Evolutionary conservation across 92 coral and sea anemone genomes (phyloP).

Genomic region (Zoanthus gigantus): DNA sequence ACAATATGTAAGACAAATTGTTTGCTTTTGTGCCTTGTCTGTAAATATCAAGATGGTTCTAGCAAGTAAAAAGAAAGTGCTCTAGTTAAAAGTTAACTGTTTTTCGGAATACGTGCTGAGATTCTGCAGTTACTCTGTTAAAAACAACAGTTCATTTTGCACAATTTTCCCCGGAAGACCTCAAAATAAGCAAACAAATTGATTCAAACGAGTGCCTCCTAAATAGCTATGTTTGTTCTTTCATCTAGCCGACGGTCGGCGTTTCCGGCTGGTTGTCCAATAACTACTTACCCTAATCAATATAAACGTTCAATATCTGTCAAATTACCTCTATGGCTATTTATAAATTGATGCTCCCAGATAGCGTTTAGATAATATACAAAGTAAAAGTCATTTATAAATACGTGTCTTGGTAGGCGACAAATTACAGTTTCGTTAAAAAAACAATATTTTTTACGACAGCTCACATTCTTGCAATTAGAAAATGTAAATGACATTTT

Average conservation of each 20-base stretch:
- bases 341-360: constrained; percentile 28
- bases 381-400: constrained; percentile 25
- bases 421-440: constrained; percentile 10
- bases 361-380: constrained; percentile 23
- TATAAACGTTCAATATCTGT: constrained; percentile 28
- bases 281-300: constrained; percentile 27
- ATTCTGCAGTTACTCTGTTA: constrained; percentile 9
- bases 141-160: constrained; percentile 5
- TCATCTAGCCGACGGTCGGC: constrained; percentile 39
- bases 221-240: constrained; percentile 32
- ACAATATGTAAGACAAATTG: constrained; percentile 5
- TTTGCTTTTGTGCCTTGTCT: constrained; percentile 7
- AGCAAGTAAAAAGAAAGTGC: background rate
- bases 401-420: constrained; percentile 23
- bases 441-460: background rate
- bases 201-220: constrained; percentile 28
- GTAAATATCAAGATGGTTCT: constrained; percentile 1
- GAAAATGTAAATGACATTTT: background rate
- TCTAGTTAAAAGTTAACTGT: background rate
- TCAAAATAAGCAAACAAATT: constrained; percentile 38
- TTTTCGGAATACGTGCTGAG: constrained; percentile 7
- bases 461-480: constrained; percentile 5
- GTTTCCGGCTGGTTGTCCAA: constrained; percentile 34
- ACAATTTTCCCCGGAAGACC: constrained; percentile 10
- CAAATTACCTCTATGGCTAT: constrained; percentile 17